phyloP scores from a whole-genome alignment of 2,113 vertebrate species.

The Tetrao urogallus region DNA sequence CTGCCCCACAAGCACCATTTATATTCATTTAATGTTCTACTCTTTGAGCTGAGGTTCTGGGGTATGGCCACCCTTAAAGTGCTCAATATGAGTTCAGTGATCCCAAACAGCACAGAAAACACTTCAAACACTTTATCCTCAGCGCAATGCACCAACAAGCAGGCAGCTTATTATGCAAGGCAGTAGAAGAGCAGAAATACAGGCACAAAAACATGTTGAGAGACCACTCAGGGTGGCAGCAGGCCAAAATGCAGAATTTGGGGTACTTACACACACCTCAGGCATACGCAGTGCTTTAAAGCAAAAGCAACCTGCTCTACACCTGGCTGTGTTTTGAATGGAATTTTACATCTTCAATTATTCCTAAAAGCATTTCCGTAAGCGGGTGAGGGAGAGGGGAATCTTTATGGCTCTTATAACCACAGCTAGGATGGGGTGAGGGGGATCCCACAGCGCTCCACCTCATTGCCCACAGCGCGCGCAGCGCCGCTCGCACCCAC shows the following conservation, averaged over 20 bases:
- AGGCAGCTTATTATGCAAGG: neutral
- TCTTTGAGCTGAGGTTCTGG: neutral
- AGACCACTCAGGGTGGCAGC: too few relatives aligned
- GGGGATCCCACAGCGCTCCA: neutral
- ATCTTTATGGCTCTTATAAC: neutral
- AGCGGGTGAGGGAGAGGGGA: neutral
- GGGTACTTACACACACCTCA: neutral
- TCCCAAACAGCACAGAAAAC: neutral
- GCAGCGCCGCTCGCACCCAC: neutral
- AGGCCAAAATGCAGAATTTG: fast-evolving
- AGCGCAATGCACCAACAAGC: neutral
- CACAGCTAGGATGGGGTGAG: neutral
- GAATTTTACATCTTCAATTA: neutral
- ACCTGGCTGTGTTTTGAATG: fast-evolving
- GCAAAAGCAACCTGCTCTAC: neutral
- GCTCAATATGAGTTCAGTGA: neutral
- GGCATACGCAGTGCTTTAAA: neutral
- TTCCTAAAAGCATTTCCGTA: neutral
- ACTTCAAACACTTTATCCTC: neutral
- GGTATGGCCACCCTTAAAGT: neutral
- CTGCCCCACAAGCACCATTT: neutral
- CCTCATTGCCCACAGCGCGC: neutral
- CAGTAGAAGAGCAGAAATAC: neutral
- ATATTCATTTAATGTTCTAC: neutral
- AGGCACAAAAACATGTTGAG: neutral